phyloP scores from a whole-genome alignment of 2,888 invertebrate species.

The Apodemia mormo region DNA sequence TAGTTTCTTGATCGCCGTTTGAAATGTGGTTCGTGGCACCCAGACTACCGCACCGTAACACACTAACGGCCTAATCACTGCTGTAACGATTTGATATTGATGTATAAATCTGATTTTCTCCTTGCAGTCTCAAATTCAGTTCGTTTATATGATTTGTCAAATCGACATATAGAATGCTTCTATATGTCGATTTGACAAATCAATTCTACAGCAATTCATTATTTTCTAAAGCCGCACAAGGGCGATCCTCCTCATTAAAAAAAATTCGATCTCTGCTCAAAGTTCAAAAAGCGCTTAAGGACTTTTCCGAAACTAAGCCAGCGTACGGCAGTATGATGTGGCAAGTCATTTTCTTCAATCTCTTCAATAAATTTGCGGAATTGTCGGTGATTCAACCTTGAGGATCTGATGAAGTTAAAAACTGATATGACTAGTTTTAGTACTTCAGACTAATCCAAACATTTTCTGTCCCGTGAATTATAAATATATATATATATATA shows the following conservation, averaged over 20 bases:
- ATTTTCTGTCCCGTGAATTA: too few relatives aligned
- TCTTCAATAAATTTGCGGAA: too few relatives aligned
- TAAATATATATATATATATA: too few relatives aligned
- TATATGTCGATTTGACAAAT: too few relatives aligned
- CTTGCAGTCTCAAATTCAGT: not conserved
- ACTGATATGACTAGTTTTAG: too few relatives aligned
- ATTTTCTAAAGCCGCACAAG: conserved; percentile 21
- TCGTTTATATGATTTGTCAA: conserved; percentile 17
- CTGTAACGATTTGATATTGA: conserved; percentile 18
- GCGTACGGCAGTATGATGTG: not conserved
- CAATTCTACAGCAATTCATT: conserved; percentile 23
- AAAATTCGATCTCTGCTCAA: conserved; percentile 24
- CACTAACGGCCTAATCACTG: not conserved
- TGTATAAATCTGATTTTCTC: conserved; percentile 18
- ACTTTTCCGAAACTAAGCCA: conserved; percentile 27
- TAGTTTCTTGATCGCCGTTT: too few relatives aligned
- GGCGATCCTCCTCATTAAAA: conserved; percentile 24
- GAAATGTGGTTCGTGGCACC: too few relatives aligned
- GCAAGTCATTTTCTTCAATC: too few relatives aligned
- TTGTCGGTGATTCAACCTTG: conserved; percentile 18
- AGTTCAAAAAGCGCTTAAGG: conserved; percentile 25
- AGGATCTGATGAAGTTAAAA: conserved; percentile 20
- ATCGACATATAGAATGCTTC: conserved; percentile 19
- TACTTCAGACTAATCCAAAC: too few relatives aligned
- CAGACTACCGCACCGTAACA: not conserved